Base-by-base conservation (phyloP, 1,140 invertebrate genomes). In the Dendrolimus kikuchii region DNA sequence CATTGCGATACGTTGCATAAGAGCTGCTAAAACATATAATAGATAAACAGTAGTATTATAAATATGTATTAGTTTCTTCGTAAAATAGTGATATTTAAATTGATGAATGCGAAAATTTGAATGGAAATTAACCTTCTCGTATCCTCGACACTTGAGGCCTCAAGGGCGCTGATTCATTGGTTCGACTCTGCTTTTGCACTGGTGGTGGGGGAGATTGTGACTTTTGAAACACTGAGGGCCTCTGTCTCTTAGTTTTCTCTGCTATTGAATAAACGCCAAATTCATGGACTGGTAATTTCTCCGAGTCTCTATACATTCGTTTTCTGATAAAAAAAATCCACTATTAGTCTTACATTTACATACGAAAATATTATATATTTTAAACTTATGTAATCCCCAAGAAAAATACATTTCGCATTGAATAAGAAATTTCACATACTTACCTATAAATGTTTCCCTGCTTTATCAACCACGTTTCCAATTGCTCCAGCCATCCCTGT, bases 401-500 rank as follows among this genome's bases (percentile, higher is more conserved):
- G n/a, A 23, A 7, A 23, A 23, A 23, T n/a, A 7, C 23, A 9
- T 46, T 46, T 5, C 9, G 23, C 36, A 5, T 9, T 23, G 10
- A 46, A 8, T 46, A 4, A 10, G 9, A 45, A 23, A 45, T 6
- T 38, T 69, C 60, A 72, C 55, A 51, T 66, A 57, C 62, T 75
- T 84, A 84, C 83, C 83, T 84, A 71, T 77, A 83, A 55, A 78
- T 39, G 63, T 83, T 81, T 5, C 83, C 81, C 57, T 85, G 83
- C 51, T 83, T 84, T 49, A 71, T 68, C 46, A 86, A 62, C 83
- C 81, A 86, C n/a, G 77, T 51, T 56, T 85, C 80, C 40, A 85
- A 42, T 49, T 80, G 62, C 55, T 86, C 78, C 49, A 86, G 49
- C 81, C 80, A 86, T 45, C 59, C 74, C 83, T 86, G 61, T 23